Base-by-base conservation (phyloP, 92 coral and sea anemone genomes). In the Virgularia gustaviana region DNA sequence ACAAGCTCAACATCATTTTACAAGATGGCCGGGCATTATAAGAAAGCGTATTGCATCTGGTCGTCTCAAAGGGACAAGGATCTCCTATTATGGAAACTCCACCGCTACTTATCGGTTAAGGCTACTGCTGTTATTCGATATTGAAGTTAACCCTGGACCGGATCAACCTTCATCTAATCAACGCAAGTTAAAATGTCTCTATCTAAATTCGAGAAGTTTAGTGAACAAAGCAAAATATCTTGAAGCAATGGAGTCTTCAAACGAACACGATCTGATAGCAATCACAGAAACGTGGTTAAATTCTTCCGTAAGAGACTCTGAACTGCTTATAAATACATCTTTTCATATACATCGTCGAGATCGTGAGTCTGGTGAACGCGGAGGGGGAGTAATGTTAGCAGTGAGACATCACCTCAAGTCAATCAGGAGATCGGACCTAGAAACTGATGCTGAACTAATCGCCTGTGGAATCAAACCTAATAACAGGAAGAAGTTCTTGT, bases 361-460 rank as follows among this genome's bases (percentile, higher is more conserved):
- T 27, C 42, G 79, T 33, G 53, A 38, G 13, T 7, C 45, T 9
- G 70, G 47, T 62, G 70, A 35, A 7, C 70, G 25, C 37, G 70
- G 47, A 62, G 45, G 47, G 52, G 76, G 82, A 36, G 70, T 77
- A 3, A 34, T 65, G 41, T 22, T 77, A 36, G 65, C 76, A 35
- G 71, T 55, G 23, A 61, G 44, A 56, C 67, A 66, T 22, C 65
- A 51, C 27, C 57, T 75, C 25, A 29, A 54, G 47, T 22, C 58
- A 54, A 41, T 25, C 76, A 77, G 82, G 35, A 53, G 76, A 66
- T 18, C 65, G 18, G 76, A 77, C 38, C 47, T 77, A 6, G 60
- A 77, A 77, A 77, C 82, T 18, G 76, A 81, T 51, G 76, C 80
- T 33, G 85, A 81, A 80, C 34, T 73, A 24, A 27, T 73, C 54